phyloP scores from a whole-genome alignment of 2,797 vertebrate genomes.

The Spheniscus humboldti region DNA sequence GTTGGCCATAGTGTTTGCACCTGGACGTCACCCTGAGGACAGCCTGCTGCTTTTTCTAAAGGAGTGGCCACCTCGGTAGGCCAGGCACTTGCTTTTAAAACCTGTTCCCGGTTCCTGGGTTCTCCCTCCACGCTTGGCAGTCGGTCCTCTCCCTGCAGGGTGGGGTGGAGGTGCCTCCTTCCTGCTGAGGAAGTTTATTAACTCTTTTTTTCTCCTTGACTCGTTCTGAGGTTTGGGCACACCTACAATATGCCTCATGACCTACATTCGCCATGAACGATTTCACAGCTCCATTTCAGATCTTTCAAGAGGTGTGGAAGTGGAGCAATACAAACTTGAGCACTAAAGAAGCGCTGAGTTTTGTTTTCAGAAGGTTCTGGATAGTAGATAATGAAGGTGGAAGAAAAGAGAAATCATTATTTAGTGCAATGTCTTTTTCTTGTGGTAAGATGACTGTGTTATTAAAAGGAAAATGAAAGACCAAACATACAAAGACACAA shows the following conservation, averaged over 20 bases:
- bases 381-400: neutral
- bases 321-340: neutral
- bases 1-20: neutral
- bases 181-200: neutral
- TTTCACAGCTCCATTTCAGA: neutral
- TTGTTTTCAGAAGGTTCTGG: neutral
- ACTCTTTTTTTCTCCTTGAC: neutral
- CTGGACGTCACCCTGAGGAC: neutral
- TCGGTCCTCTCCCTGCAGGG: neutral
- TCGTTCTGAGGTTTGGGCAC: neutral
- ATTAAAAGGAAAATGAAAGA: neutral
- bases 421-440: neutral
- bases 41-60: neutral
- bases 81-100: neutral
- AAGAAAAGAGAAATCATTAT: neutral
- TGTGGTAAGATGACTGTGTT: neutral
- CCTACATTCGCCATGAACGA: neutral
- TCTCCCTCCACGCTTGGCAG: neutral
- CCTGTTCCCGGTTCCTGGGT: neutral
- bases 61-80: neutral
- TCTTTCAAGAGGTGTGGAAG: neutral
- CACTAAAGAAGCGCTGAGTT: neutral
- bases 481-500: neutral
- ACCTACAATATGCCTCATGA: neutral
- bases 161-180: slow-evolving; percentile 4